A percentile compares a stretch with the other conserved stretches of the same genome.
Conservation (phyloP, 2,888 invertebrate species). For the Cepaea hortensis region DNA sequence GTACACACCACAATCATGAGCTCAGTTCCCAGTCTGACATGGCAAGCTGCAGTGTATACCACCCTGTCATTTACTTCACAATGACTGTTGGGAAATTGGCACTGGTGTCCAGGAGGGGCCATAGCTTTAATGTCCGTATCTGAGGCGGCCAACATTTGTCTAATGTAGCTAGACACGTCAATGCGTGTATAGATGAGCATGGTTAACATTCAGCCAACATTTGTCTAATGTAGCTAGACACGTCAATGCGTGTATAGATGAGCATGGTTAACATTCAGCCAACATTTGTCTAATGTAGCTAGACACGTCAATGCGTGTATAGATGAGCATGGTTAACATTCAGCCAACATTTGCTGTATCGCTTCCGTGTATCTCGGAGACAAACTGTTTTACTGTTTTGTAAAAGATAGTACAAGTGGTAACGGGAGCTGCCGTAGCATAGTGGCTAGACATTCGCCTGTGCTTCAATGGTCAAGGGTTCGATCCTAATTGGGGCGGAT, state of each 20-base stretch:
- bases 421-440: too few relatives aligned
- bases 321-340: not conserved
- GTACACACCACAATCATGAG: not conserved
- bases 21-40: not conserved
- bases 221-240: constrained; percentile 31
- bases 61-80: not conserved
- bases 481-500: too few relatives aligned
- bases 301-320: constrained; percentile 5
- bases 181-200: not conserved
- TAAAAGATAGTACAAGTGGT: too few relatives aligned
- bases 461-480: too few relatives aligned
- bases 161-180: constrained; percentile 30
- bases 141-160: constrained; percentile 16
- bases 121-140: constrained; percentile 35
- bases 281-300: constrained; percentile 32
- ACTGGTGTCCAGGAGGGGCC: constrained; percentile 14
- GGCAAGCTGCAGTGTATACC: not conserved
- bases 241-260: not conserved
- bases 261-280: constrained; percentile 7
- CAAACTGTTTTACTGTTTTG: too few relatives aligned
- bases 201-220: constrained; percentile 12
- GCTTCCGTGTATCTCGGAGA: too few relatives aligned
- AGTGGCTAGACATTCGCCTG: too few relatives aligned
- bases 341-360: not conserved
- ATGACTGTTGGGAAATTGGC: not conserved